Evolutionary conservation across 2,113 vertebrate species (phyloP), one percentile per base, ranked within the genome.

Genomic region (Mobula hypostoma): DNA sequence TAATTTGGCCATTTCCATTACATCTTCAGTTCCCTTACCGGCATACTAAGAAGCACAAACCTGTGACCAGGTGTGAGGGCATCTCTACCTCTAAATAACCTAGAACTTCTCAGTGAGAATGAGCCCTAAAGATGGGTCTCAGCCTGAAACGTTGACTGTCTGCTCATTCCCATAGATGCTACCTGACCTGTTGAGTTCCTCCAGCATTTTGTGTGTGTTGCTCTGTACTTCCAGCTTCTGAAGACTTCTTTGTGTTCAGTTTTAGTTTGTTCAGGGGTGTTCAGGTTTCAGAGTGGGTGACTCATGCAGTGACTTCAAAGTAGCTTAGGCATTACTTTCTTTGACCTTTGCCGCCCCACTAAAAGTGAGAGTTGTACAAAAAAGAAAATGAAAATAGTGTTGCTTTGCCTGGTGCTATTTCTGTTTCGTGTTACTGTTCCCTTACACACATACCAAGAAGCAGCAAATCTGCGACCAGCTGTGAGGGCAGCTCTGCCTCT

Each of bases 341-440:
- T 87, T 63, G 83, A 24, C 61, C 29, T 90, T 90, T 90, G 61
- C 58, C 63, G 14, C 7, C 12, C 85, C 63, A 58, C 61, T 90
- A 66, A 66, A 32, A 90, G 7, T 66, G 58, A 19, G 63, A 66
- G 85, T 66, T 90, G 14, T 61, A 68, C 15, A 63, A 90, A 90
- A 36, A 32, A 15, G 24, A 88, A 88, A 88, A 63, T 88, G 83
- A 88, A 88, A 63, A 88, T 63, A 72, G 90, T 17, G 7, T 66
- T 8, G 15, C 36, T 70, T 68, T 74, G 17, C 90, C 5, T 27
- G 40, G 70, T 14, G 24, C 36, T 56, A 14, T 93, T 93, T 93
- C 70, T 2, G 70, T 56, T 76, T 14, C 36, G 40, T 74, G 91
- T 93, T 93, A 74, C 91, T 93, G 91, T 93, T 93, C 91, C 70